Conservation (phyloP, 1,140 invertebrate species). For the Hylaeus anthracinus region DNA sequence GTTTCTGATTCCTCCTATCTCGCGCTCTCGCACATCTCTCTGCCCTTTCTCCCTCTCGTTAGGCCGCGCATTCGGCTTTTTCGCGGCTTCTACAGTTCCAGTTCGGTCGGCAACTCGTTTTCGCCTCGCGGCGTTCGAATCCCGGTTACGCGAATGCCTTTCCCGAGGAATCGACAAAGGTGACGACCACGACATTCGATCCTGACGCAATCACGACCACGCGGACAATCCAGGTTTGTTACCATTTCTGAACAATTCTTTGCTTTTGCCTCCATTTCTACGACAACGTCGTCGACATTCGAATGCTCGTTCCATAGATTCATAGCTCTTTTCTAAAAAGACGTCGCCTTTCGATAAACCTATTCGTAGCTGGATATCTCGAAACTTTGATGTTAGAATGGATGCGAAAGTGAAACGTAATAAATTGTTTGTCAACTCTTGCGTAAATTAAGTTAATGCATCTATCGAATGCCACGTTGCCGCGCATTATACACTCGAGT, state of each 20-base stretch:
- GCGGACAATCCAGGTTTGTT: not conserved
- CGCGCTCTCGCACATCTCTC: not conserved
- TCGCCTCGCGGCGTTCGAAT: not conserved
- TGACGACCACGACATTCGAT: not conserved
- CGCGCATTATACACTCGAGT: not conserved
- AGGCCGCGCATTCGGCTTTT: not conserved
- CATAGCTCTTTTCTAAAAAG: no score
- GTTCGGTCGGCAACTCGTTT: slow-evolving; percentile 6
- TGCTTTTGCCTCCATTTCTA: not conserved
- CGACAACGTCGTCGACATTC: no score
- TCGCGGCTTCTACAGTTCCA: slow-evolving; percentile 8
- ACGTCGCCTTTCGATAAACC: no score
- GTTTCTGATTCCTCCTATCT: not conserved
- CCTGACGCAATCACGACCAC: not conserved
- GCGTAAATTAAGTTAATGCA: not conserved
- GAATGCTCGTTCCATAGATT: no score
- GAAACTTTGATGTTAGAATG: no score
- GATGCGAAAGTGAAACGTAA: no score
- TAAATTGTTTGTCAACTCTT: not conserved
- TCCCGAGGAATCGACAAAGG: not conserved
- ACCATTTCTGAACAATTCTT: not conserved
- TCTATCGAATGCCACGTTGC: not conserved
- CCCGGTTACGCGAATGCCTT: not conserved
- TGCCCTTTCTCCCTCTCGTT: slow-evolving; percentile 1
- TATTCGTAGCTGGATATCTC: no score